phyloP scores from a whole-genome alignment of 1,140 invertebrate species.

The Colletes gigas region DNA sequence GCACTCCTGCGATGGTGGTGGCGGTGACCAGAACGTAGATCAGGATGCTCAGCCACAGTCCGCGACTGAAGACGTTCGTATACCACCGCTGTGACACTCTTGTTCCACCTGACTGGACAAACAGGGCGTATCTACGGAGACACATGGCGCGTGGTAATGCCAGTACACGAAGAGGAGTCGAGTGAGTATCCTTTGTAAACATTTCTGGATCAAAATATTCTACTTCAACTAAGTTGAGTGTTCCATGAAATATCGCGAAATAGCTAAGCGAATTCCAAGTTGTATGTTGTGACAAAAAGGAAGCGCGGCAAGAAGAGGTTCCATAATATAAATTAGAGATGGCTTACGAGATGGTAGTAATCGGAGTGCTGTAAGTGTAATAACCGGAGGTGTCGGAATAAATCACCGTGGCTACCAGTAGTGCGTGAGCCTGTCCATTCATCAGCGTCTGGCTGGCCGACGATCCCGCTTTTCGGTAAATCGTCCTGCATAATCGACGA shows the following conservation, averaged over 20 bases:
- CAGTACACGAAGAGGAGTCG: neutral
- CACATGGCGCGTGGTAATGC: too few species aligned
- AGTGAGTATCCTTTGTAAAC: neutral
- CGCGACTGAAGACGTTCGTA: constrained; percentile 55
- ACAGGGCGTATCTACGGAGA: constrained; percentile 60
- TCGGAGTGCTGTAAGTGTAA: constrained; percentile 36
- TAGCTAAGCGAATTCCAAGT: too few species aligned
- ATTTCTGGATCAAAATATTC: neutral
- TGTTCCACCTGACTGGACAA: constrained; percentile 54
- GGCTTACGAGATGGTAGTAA: constrained; percentile 43
- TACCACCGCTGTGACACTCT: constrained; percentile 63
- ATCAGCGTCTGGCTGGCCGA: constrained; percentile 30
- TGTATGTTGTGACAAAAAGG: neutral
- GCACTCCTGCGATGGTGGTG: constrained; percentile 34
- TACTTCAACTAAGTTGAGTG: neutral
- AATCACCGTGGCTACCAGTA: constrained; percentile 43
- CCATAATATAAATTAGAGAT: neutral
- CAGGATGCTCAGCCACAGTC: constrained; percentile 50
- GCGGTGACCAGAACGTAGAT: constrained; percentile 41
- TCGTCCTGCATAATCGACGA: constrained; percentile 63
- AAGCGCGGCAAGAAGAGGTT: neutral
- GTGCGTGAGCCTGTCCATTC: constrained; percentile 58
- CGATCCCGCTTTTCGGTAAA: constrained; percentile 46
- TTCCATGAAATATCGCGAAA: neutral
- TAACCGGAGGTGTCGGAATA: constrained; percentile 34